Evolutionary conservation across 2,797 vertebrate species (phyloP).

Genomic region (Phrynocephalus guinanensis): DNA sequence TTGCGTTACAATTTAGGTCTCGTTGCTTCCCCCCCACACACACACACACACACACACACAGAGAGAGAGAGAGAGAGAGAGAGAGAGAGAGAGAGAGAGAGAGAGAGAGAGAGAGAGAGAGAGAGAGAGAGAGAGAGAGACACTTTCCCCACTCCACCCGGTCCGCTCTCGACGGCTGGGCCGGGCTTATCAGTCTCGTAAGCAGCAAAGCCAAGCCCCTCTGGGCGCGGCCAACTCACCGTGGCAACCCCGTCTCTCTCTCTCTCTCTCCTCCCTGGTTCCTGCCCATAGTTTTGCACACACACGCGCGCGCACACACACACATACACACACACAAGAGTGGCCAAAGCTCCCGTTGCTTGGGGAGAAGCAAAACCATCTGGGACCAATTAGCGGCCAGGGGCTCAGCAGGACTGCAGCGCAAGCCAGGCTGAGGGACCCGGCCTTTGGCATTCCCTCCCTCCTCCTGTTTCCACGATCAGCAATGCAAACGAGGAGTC

Average conservation of each 20-base stretch:
- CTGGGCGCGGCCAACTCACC: slow-evolving; percentile 17
- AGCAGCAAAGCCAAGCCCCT: neutral
- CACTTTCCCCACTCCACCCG: too few species aligned
- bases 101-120: too few species aligned
- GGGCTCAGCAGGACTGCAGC: slow-evolving; percentile 46
- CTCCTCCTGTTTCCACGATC: neutral
- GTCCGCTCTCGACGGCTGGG: neutral
- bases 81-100: too few species aligned
- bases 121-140: too few species aligned
- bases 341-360: slow-evolving; percentile 35
- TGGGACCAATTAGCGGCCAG: slow-evolving; percentile 69
- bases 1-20: neutral
- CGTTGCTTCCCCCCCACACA: neutral
- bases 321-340: neutral
- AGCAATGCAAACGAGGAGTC: slow-evolving; percentile 8
- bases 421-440: slow-evolving; percentile 27
- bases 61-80: too few species aligned
- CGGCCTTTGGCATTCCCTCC: slow-evolving; percentile 8
- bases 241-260: neutral
- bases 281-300: neutral
- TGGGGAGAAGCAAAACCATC: slow-evolving; percentile 53
- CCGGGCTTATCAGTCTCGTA: neutral
- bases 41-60: too few species aligned
- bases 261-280: neutral
- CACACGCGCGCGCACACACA: too few species aligned